phyloP scores from a whole-genome alignment of 2,888 invertebrate species.

The Argyresthia goedartella region DNA sequence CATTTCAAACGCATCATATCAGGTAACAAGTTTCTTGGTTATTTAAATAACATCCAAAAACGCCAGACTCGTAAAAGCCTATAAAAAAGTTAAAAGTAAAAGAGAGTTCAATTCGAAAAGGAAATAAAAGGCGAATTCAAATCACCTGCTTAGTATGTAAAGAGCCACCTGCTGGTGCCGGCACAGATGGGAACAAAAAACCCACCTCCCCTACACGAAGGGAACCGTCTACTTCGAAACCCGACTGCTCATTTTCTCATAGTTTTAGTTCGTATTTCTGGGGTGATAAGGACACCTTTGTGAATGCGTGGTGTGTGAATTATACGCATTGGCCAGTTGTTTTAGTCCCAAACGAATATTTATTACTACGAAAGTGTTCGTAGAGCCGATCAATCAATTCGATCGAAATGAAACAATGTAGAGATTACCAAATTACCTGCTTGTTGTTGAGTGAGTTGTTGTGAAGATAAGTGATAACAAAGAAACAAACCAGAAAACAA shows the following conservation, averaged over 20 bases:
- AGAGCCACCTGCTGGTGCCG: conserved; percentile 48
- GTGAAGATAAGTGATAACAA: no score
- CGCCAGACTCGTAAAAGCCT: no score
- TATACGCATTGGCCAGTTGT: background rate
- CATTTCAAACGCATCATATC: background rate
- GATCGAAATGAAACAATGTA: no score
- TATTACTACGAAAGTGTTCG: background rate
- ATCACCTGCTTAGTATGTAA: conserved; percentile 64
- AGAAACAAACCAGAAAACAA: no score
- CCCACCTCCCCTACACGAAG: conserved; percentile 23
- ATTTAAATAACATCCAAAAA: no score
- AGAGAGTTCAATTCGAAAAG: conserved; percentile 1
- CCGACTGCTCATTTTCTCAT: no score
- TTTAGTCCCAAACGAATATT: background rate
- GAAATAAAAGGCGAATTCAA: conserved; percentile 38
- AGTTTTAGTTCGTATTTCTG: no score
- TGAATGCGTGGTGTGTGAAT: background rate
- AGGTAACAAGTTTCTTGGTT: no score
- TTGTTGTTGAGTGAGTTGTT: no score
- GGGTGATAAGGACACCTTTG: no score
- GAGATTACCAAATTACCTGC: no score
- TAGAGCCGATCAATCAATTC: no score
- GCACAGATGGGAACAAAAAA: conserved; percentile 58
- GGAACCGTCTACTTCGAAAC: background rate
- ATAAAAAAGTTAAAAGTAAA: background rate